Evolutionary conservation across 1,140 invertebrate species (phyloP).

Genomic region (Pantala flavescens): DNA sequence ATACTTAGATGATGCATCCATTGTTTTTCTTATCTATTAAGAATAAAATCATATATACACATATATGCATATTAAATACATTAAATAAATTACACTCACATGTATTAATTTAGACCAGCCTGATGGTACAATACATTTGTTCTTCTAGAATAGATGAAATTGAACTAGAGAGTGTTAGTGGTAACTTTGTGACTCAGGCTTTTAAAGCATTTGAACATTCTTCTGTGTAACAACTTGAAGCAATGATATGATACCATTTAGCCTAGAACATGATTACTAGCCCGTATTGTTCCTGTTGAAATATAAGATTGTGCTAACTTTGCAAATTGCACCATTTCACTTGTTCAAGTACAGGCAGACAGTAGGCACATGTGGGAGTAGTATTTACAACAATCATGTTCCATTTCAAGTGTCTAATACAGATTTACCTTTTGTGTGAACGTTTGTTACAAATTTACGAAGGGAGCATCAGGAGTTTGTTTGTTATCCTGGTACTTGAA

Average conservation of each 20-base stretch:
- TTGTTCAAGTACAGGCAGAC: slow-evolving; percentile 8
- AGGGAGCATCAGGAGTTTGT: slow-evolving; percentile 16
- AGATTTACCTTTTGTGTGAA: slow-evolving; percentile 9
- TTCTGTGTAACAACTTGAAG: slow-evolving; percentile 9
- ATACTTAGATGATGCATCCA: slow-evolving; percentile 6
- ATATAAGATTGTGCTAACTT: slow-evolving; percentile 1
- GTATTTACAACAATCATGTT: slow-evolving; percentile 6
- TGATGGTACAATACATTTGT: slow-evolving; percentile 7
- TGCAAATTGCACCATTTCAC: slow-evolving; percentile 9
- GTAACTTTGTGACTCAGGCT: slow-evolving; percentile 4
- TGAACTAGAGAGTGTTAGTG: not conserved
- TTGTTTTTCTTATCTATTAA: slow-evolving; percentile 3
- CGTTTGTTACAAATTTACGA: slow-evolving; percentile 15
- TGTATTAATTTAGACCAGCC: slow-evolving; percentile 2
- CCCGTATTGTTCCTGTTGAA: slow-evolving; percentile 1
- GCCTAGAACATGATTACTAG: not conserved
- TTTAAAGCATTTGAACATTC: slow-evolving; percentile 10
- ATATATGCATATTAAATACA: slow-evolving; percentile 8
- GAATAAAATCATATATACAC: slow-evolving; percentile 8
- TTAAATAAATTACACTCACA: slow-evolving; percentile 8
- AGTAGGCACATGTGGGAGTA: slow-evolving; percentile 7
- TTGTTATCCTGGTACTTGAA: slow-evolving; percentile 17
- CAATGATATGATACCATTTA: slow-evolving; percentile 1
- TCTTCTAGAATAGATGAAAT: slow-evolving; percentile 1
- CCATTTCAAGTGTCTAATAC: slow-evolving; percentile 9